Conservation (phyloP, 2,797 vertebrate genomes). For the Neostethus bicornis region DNA sequence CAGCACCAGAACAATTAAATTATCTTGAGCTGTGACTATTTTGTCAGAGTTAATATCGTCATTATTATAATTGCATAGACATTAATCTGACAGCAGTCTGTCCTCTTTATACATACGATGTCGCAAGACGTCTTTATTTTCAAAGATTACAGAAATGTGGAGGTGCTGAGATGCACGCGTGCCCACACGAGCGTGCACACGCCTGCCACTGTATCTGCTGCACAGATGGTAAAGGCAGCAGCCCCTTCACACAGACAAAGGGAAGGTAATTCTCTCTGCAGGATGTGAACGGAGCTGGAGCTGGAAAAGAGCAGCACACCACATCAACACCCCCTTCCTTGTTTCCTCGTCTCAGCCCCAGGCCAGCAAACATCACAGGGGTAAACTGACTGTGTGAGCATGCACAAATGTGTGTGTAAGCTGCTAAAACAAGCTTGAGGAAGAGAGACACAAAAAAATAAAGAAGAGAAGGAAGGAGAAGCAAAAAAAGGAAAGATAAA, state of each 20-base stretch:
- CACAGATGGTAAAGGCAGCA: slow-evolving; percentile 76
- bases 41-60: slow-evolving; percentile 6
- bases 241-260: slow-evolving; percentile 73
- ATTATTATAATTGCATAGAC: slow-evolving; percentile 2
- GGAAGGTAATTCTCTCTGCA: slow-evolving; percentile 76
- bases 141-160: slow-evolving; percentile 19
- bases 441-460: slow-evolving; percentile 58
- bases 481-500: slow-evolving; percentile 55
- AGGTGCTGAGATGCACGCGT: neutral
- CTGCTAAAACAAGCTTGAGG: slow-evolving; percentile 58
- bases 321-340: slow-evolving; percentile 67
- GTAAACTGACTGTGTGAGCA: slow-evolving; percentile 64
- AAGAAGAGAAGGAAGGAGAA: slow-evolving; percentile 44
- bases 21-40: neutral
- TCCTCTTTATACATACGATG: slow-evolving; percentile 10
- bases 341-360: slow-evolving; percentile 65
- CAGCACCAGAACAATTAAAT: slow-evolving; percentile 11
- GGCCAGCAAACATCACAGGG: slow-evolving; percentile 72
- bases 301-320: slow-evolving; percentile 68
- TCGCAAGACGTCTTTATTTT: slow-evolving; percentile 29
- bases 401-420: slow-evolving; percentile 6
- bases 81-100: slow-evolving; percentile 11
- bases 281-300: slow-evolving; percentile 64
- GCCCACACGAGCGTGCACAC: slow-evolving; percentile 6
- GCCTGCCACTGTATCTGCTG: slow-evolving; percentile 57